Conservation (phyloP, 1,140 invertebrate species). For the Caenorhabditis elegans region DNA sequence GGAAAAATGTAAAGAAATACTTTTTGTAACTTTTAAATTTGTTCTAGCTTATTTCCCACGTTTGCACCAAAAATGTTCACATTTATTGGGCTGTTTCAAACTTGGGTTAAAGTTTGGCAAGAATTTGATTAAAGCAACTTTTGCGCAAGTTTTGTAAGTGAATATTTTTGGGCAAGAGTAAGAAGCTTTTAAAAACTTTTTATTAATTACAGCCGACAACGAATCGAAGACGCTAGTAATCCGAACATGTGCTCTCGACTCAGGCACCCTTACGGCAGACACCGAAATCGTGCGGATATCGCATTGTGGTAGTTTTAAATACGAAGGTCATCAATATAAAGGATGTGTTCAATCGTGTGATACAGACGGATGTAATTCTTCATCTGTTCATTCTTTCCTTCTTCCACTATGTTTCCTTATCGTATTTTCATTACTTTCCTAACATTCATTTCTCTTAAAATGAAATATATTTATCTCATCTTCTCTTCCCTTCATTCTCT, state of each 20-base stretch:
- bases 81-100: too few species aligned
- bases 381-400: conserved; percentile 1
- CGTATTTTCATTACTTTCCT: neutral
- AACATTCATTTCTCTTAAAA: neutral
- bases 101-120: too few species aligned
- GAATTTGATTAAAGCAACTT: too few species aligned
- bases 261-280: conserved; percentile 68
- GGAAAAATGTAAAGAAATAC: too few species aligned
- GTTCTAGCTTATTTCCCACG: too few species aligned
- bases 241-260: conserved; percentile 70
- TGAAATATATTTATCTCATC: neutral
- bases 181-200: too few species aligned
- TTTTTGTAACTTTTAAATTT: too few species aligned
- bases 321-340: conserved; percentile 67
- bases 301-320: conserved; percentile 69
- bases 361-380: conserved; percentile 60
- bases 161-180: too few species aligned
- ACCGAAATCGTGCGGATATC: conserved; percentile 68
- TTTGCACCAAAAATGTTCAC: too few species aligned
- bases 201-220: conserved; percentile 58
- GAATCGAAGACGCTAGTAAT: conserved; percentile 67
- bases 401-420: neutral
- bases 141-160: too few species aligned
- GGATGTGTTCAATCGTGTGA: conserved; percentile 67
- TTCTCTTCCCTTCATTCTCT: neutral